Base-by-base conservation (phyloP, 2,888 invertebrate species). In the Pemphredon lugubris region DNA sequence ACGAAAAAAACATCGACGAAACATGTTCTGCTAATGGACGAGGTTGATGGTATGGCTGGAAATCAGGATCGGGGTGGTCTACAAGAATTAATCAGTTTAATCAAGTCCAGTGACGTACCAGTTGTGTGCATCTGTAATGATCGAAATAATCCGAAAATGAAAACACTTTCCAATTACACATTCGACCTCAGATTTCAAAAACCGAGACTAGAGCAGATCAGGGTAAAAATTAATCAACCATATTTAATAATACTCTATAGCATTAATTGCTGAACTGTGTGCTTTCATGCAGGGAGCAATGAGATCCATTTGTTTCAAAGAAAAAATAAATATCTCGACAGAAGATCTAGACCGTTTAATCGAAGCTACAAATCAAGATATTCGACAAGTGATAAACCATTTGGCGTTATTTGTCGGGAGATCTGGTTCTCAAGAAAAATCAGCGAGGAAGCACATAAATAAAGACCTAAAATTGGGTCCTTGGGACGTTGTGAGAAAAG, bases 41-140 rank as follows among this genome's bases (percentile, higher is more conserved):
- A 99, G 92, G 99, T 99, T 0, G 99, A 99, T 87, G 99, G 99
- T 6, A 99, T 99, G 98, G 97, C 98, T 0, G 99, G 99, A 2
- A 99, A 99, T 89, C 98, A 99, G 90, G 99, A 99, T 90, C 93
- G 99, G 81, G 99, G 99, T 18, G 99, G 99, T 40, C 93, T 99
- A 53, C 96, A 97, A 90, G 99, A 99, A 90, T 90, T 99, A 44
- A 98, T 99, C 66, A 91, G 91, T 7, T 91, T 99, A 16, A 98
- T 99, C 73, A 99, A 98, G 90, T 92, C 92, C 0, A 92, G 97
- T 0, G 95, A 94, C 14, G 93, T 98, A 63, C 98, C 98, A 0
- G 94, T 98, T 57, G 95, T 98, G 83, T 98, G 99, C 90, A 98
- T 99, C 93, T 99, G 99, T 90, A 99, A 99, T 88, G 99, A 99